Evolutionary conservation across 1,140 invertebrate species (phyloP), one percentile per base, ranked within the genome.

Genomic region (Aricia agestis): DNA sequence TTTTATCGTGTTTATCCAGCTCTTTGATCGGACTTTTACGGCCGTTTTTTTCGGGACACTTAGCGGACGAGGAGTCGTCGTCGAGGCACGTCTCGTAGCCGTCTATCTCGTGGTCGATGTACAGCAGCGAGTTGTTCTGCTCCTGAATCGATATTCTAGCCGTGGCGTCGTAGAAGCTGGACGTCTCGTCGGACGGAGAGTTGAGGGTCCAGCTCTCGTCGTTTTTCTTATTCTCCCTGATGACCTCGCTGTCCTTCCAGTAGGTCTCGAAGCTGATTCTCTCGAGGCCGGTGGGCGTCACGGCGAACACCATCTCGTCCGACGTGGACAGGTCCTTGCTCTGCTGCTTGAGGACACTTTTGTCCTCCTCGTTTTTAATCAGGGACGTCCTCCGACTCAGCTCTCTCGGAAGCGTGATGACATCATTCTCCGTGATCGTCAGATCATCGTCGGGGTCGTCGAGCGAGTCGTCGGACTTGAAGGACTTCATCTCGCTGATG

Each of bases 271-370:
- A 92, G 75, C 89, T 92, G 6, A 92, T 90, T 74, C 90, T 84
- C 79, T 92, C 92, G 74, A 92, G 75, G 0, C 92, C 92, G 4
- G 90, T 92, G 1, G 92, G 90, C 10, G 92, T 92, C 0, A 92
- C 90, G 36, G 90, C 92, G 63, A 92, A 92, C 3, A 92, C 90
- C 92, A 92, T 92, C 86, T 92, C 92, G 42, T 92, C 92, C 15
- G 92, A 92, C 0, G 92, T 92, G 0, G 92, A 92, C 17, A 92
- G 82, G 75, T 92, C 92, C 83, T 86, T 92, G 68, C 90, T 92
- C 61, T 92, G 86, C 65, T 91, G 88, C 76, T 92, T 11, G 86
- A 90, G 69, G 67, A 76, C 74, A 58, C 80, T 80, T 65, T 87
- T 83, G 36, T 70, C 75, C n/a, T 82, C 78, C 31, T 83, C 80